Evolutionary conservation across 2,888 invertebrate genomes (phyloP).

Genomic region (Eudasyphora cyanicolor): DNA sequence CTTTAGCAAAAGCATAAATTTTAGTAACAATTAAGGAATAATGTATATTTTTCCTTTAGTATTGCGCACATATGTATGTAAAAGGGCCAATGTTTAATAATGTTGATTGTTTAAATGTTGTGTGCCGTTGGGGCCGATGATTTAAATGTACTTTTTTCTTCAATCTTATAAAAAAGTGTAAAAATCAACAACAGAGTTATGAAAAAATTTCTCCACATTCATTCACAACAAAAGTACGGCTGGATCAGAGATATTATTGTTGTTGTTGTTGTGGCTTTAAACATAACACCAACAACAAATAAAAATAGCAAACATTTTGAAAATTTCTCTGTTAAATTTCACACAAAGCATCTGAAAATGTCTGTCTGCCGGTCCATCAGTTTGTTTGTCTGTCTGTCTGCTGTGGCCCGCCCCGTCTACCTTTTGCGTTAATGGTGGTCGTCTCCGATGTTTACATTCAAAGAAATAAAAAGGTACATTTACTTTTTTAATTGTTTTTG

Average conservation of each 20-base stretch:
- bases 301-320: neutral
- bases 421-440: neutral
- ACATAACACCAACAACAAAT: neutral
- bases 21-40: neutral
- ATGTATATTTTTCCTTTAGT: neutral
- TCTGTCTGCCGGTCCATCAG: neutral
- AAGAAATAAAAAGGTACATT: neutral
- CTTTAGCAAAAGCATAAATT: neutral
- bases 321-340: conserved; percentile 43
- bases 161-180: neutral
- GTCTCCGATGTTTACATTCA: neutral
- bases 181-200: neutral
- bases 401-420: too few relatives aligned
- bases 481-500: neutral
- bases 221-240: neutral
- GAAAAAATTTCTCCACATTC: conserved; percentile 27
- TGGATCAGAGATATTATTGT: neutral
- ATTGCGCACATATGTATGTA: neutral
- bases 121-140: neutral
- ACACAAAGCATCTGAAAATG: neutral
- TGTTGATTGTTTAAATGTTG: neutral
- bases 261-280: conserved; percentile 3
- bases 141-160: too few relatives aligned
- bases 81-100: neutral
- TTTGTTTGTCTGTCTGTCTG: too few relatives aligned